Evolutionary conservation across 2,888 invertebrate genomes (phyloP).

Genomic region (Dynastes grantii): DNA sequence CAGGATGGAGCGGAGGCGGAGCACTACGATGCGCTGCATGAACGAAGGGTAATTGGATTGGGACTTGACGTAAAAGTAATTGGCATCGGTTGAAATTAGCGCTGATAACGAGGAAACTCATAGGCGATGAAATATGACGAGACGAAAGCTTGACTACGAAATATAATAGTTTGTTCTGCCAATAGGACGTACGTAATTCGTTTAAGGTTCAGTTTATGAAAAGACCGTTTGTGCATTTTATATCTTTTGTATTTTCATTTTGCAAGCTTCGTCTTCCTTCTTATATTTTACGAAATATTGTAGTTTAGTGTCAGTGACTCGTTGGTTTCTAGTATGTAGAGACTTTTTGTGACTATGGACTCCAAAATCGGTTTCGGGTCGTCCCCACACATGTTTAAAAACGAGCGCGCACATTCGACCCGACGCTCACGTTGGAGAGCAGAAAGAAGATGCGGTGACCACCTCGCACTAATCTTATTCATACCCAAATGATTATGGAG

Average conservation of each 20-base stretch:
- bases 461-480: too few relatives aligned
- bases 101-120: conserved; percentile 36
- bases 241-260: neutral
- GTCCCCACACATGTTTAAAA: too few relatives aligned
- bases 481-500: too few relatives aligned
- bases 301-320: too few relatives aligned
- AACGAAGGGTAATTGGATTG: conserved; percentile 41
- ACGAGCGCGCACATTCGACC: too few relatives aligned
- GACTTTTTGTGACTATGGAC: too few relatives aligned
- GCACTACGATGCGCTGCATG: conserved; percentile 16
- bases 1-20: conserved; percentile 12
- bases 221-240: neutral
- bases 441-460: too few relatives aligned
- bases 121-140: conserved; percentile 30
- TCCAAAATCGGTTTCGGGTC: too few relatives aligned
- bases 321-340: too few relatives aligned
- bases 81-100: conserved; percentile 39
- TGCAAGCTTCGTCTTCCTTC: too few relatives aligned
- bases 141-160: conserved; percentile 19
- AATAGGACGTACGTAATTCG: conserved; percentile 9
- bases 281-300: too few relatives aligned
- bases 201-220: neutral
- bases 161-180: conserved; percentile 14
- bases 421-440: too few relatives aligned
- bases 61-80: conserved; percentile 44